A percentile compares a stretch with the other conserved stretches of the same genome.
Conservation (phyloP, 2,113 vertebrate species). For the Osmerus mordax region DNA sequence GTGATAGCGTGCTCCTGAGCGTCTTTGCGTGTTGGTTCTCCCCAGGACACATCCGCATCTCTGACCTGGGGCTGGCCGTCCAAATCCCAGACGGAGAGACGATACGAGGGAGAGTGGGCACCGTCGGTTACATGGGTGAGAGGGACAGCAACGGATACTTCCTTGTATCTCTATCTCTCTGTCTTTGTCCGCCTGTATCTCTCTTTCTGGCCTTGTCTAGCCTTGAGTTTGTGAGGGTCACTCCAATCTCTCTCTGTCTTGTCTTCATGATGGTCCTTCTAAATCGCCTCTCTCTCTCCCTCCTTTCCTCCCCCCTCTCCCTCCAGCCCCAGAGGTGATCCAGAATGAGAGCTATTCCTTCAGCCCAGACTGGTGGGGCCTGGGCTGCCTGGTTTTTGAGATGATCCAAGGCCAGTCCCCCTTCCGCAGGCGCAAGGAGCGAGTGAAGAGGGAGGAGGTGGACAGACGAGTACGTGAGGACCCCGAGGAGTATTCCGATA, state of each 20-base stretch:
- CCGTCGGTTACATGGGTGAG: constrained; percentile 92
- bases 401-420: constrained; percentile 92
- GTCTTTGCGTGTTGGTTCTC: background rate
- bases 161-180: background rate
- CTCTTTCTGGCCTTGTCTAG: background rate
- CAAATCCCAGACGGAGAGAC: constrained; percentile 85
- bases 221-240: background rate
- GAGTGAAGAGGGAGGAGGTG: constrained; percentile 83
- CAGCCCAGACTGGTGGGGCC: constrained; percentile 93
- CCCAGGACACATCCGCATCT: constrained; percentile 89
- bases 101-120: constrained; percentile 85
- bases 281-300: no score
- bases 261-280: background rate
- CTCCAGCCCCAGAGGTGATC: constrained; percentile 87
- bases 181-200: background rate
- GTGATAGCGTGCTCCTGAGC: no score
- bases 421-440: constrained; percentile 86
- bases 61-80: constrained; percentile 86
- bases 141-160: background rate
- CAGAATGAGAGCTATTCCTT: constrained; percentile 84
- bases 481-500: constrained; percentile 80
- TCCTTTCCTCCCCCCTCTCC: background rate
- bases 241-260: background rate
- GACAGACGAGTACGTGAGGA: constrained; percentile 83
- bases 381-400: constrained; percentile 90